These are phyloP conservation scores for Holcopasites calliopsidis DNA, from an alignment of 1,140 invertebrate genomes.

Conservation along the genomic window DNA sequence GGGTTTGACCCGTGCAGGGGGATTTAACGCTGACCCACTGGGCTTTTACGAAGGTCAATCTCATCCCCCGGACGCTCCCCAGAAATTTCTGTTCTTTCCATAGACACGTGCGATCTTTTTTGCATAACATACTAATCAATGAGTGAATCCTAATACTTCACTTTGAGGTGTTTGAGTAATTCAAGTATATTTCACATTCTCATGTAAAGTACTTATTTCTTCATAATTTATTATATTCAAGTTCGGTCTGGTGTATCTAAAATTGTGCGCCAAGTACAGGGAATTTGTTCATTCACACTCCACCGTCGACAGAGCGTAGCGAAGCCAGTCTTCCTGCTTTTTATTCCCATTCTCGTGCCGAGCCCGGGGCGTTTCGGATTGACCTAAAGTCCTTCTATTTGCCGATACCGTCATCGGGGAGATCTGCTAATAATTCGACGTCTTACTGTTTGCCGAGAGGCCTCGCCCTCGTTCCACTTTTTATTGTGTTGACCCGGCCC, in stretches of 20 bases:
- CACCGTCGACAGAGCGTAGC: slow-evolving; percentile 33
- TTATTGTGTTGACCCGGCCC: slow-evolving; percentile 58
- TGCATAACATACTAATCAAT: slow-evolving; percentile 7
- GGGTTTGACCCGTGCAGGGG: slow-evolving; percentile 53
- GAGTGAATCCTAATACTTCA: background rate
- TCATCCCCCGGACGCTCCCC: slow-evolving; percentile 24
- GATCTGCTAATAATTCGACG: slow-evolving; percentile 66
- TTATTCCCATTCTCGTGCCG: slow-evolving; percentile 25
- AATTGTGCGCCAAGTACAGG: background rate
- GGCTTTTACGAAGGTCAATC: slow-evolving; percentile 57
- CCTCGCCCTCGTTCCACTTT: slow-evolving; percentile 61
- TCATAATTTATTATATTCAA: background rate
- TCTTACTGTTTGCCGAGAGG: slow-evolving; percentile 63
- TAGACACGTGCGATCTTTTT: background rate
- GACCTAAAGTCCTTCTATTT: slow-evolving; percentile 70
- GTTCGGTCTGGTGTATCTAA: too few species aligned
- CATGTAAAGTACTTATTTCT: too few species aligned
- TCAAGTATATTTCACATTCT: too few species aligned
- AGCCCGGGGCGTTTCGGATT: slow-evolving; percentile 52
- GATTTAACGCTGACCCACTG: slow-evolving; percentile 61
- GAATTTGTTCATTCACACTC: background rate
- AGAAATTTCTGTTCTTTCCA: slow-evolving; percentile 40
- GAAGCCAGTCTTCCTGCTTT: slow-evolving; percentile 26
- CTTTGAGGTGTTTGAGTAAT: too few species aligned
- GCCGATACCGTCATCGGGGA: slow-evolving; percentile 54